Evolutionary conservation across 2,113 vertebrate genomes (phyloP), one percentile per base, ranked within the genome.

Genomic region (Fulica atra): DNA sequence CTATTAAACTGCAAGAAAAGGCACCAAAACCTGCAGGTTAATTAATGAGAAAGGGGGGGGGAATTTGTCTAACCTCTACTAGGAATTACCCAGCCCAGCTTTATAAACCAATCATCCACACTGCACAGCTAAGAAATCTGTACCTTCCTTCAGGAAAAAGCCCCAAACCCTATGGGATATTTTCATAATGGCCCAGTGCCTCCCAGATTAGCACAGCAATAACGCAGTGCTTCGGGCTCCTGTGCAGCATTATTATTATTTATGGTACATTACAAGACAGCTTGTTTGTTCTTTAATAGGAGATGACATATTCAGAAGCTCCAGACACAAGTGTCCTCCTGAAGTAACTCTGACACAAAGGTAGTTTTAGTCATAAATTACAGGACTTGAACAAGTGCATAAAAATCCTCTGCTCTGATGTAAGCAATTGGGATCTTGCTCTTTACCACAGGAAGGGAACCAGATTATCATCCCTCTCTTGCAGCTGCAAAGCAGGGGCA

Each of bases 181-280:
- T 92, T 77, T 78, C 59, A 10, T 53, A 96, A 96, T 42, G 77
- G 76, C 79, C 95, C 92, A 91, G 90, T 61, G 88, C 76, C 57
- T 96, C 77, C 28, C 93, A 82, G 91, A 95, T 91, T 69, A 94
- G 88, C 88, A 57, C 50, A 69, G 92, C 93, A 92, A 72, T 92
- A 90, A 88, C 2, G 1, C 50, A 61, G 73, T 0, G 83, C 92
- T 94, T 28, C 12, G 0, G 90, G 96, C 92, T 91, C 80, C 72
- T 35, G 48, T 57, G n/a, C 56, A 92, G 77, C 26, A 83, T n/a
- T 86, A 56, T 77, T 73, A 89, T 95, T 94, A 94, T 93, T 95
- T 91, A 86, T 81, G 83, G 71, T 73, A 93, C 88, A 74, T 93
- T 95, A 94, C 85, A n/a, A 80, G 96, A 73, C 31, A 16, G 60